Percentiles rank a stretch among this genome's conserved stretches.
These are phyloP conservation scores for Rhingia campestris DNA, from an alignment of 2,888 invertebrate species.

Conservation along the genomic window DNA sequence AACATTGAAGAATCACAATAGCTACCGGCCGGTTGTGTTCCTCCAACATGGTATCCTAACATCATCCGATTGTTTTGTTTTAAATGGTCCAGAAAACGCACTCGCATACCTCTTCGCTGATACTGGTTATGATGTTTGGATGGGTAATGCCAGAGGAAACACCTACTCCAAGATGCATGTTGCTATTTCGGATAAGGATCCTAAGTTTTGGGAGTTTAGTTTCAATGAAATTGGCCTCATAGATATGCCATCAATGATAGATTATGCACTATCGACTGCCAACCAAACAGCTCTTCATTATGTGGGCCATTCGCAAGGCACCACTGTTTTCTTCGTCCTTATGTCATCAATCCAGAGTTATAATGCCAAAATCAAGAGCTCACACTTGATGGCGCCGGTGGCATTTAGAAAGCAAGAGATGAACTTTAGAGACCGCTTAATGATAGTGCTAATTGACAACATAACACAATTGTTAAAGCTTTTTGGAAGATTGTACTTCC, in stretches of 20 bases:
- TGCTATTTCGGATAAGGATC: constrained; percentile 83
- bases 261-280: constrained; percentile 86
- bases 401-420: constrained; percentile 84
- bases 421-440: constrained; percentile 82
- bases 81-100: constrained; percentile 87
- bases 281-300: constrained; percentile 87
- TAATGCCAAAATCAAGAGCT: constrained; percentile 87
- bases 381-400: constrained; percentile 88
- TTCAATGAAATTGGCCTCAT: constrained; percentile 88
- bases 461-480: constrained; percentile 78
- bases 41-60: constrained; percentile 89
- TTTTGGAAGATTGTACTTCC: constrained; percentile 84
- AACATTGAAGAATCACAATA: constrained; percentile 62
- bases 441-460: constrained; percentile 81
- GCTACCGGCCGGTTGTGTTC: constrained; percentile 82
- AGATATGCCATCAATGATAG: constrained; percentile 92
- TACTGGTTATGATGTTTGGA: constrained; percentile 90
- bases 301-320: constrained; percentile 87
- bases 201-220: constrained; percentile 86
- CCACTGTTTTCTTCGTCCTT: constrained; percentile 89
- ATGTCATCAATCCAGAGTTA: constrained; percentile 88
- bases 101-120: constrained; percentile 84
- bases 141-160: constrained; percentile 91
- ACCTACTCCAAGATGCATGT: constrained; percentile 84
- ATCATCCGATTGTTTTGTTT: constrained; percentile 89